Base-by-base conservation (phyloP, 2,888 invertebrate species). In the Euplexia lucipara region DNA sequence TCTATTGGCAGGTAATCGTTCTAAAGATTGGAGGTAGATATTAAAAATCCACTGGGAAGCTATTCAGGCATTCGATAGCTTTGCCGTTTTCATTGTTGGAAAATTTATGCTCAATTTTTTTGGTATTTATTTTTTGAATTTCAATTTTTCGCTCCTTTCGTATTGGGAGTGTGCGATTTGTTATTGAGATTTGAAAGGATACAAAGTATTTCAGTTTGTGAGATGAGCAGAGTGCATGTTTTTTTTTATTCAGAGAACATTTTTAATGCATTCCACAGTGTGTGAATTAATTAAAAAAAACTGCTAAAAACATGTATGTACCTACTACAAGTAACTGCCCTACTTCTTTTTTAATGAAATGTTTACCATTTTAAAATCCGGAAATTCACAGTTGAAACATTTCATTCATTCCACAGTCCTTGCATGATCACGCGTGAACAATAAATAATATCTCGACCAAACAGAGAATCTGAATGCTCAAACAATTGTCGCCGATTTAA, bases 1-100 rank as follows among this genome's bases (percentile, higher is more conserved):
- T 75, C 76, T 82, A 90, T 89, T 86, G 86, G 81, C 78, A 80
- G 83, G 86, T 89, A 88, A 90, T 88, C 88, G 86, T 65, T 71
- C 70, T 79, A 83, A 81, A 85, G 85, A 86, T 88, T 86, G 84
- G 74, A 83, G 82, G 83, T 84, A 59, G 72, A 78, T 75, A 81
- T 81, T 80, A 78, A 80, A 81, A 78, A 62, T 62, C 70, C 63
- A 82, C 83, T 86, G 86, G 86, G 87, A 88, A 88, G 87, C 83
- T 61, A 57, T 70, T 70, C 70, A 69, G 58, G 39, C 35, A 58
- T 54, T 61, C 57, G 56, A 67, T 69, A 42, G 72, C 78, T 68
- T 60, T 65, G 57, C 76, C 74, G 16, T 65, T 75, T 64, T 75
- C 60, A 73, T 69, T 66, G 72, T 76, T 32, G 51, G 52, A 30